phyloP scores from a whole-genome alignment of 2,888 invertebrate species.

The Xanthia togata region DNA sequence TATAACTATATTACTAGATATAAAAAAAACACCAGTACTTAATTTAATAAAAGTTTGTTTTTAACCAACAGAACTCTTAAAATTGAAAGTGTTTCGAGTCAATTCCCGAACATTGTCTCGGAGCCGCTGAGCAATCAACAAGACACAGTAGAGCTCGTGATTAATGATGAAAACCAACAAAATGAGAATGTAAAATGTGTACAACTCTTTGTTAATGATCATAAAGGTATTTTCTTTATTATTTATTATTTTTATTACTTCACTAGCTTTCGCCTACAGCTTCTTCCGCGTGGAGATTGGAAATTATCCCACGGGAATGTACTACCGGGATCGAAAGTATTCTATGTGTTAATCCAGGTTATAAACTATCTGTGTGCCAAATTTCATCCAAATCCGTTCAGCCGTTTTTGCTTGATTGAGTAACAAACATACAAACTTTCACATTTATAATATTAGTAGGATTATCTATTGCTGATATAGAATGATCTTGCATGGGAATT shows the following conservation, averaged over 20 bases:
- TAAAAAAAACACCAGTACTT: not conserved
- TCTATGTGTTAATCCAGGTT: no score
- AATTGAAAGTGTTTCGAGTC: conserved; percentile 43
- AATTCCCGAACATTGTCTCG: conserved; percentile 45
- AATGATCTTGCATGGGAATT: not conserved
- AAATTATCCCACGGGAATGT: no score
- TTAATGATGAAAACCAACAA: conserved; percentile 46
- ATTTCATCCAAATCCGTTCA: no score
- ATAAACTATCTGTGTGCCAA: no score
- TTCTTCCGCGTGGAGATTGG: no score
- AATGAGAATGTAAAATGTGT: conserved; percentile 39
- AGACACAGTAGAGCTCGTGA: conserved; percentile 58
- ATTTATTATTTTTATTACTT: conserved; percentile 11
- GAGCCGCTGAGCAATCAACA: conserved; percentile 50
- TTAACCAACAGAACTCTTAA: conserved; percentile 47
- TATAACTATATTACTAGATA: not conserved
- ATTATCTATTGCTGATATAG: not conserved
- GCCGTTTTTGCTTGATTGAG: no score
- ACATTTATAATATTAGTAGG: no score
- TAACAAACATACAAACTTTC: no score
- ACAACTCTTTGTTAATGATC: conserved; percentile 44
- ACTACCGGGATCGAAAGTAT: no score
- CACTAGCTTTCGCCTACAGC: no score
- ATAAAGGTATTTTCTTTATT: conserved; percentile 49
- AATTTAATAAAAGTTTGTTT: not conserved